These are phyloP conservation scores for Tenthredo livida DNA, from an alignment of 2,888 invertebrate species.

Conservation along the genomic window DNA sequence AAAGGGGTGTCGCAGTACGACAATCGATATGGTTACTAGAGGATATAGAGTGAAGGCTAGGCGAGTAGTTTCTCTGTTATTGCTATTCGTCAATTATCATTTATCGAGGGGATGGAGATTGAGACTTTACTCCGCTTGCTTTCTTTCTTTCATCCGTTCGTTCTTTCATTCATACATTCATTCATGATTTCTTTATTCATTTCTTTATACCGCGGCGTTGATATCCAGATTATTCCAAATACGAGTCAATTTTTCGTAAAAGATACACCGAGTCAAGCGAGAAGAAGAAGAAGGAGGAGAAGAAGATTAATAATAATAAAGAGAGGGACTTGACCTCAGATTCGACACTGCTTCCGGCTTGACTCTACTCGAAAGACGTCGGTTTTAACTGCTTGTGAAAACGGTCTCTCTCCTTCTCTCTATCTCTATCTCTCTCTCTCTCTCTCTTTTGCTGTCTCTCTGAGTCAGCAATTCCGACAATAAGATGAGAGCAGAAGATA, in stretches of 20 bases:
- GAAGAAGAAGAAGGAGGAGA: background rate
- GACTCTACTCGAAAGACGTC: background rate
- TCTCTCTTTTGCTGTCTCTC: background rate
- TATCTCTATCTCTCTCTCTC: background rate
- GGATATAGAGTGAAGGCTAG: slow-evolving; percentile 2
- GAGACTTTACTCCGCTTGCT: background rate
- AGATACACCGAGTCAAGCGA: background rate
- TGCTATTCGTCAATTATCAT: background rate
- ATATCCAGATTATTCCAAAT: background rate
- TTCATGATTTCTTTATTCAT: background rate
- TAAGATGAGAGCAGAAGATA: slow-evolving; percentile 34
- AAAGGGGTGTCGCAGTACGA: slow-evolving; percentile 73
- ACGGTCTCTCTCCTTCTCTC: background rate
- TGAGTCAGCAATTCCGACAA: slow-evolving; percentile 28
- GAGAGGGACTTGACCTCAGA: slow-evolving; percentile 36
- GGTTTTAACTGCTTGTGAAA: slow-evolving; percentile 8
- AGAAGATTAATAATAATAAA: background rate
- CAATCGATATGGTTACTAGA: slow-evolving; percentile 69
- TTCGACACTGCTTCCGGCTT: slow-evolving; percentile 39
- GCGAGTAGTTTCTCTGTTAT: background rate
- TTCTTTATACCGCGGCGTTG: background rate
- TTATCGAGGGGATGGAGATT: background rate
- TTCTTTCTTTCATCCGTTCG: background rate
- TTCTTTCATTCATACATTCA: background rate
- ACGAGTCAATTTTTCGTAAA: background rate